A percentile compares a stretch with the other conserved stretches of the same genome.
Evolutionary conservation across 2,888 invertebrate species (phyloP).

Genomic region (Pocota personata): DNA sequence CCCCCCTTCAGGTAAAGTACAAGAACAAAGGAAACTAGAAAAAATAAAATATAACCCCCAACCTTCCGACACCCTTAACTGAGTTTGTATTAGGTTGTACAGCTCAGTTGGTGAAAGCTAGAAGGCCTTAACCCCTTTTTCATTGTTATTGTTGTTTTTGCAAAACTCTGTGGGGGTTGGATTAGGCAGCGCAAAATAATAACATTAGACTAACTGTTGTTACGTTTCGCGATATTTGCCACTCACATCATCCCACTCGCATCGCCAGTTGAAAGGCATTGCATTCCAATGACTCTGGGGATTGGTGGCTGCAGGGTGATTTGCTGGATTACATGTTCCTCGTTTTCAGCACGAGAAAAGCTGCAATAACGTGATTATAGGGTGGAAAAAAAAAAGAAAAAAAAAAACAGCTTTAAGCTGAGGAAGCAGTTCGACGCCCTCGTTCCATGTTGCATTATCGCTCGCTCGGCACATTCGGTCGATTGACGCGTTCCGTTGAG

Average conservation of each 20-base stretch:
- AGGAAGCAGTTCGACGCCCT: constrained; percentile 64
- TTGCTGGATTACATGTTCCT: constrained; percentile 46
- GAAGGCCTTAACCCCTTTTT: constrained; percentile 63
- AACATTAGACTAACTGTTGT: constrained; percentile 41
- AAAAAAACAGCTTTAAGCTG: constrained; percentile 54
- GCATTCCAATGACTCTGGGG: constrained; percentile 32
- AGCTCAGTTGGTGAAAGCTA: constrained; percentile 15
- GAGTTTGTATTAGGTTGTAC: constrained; percentile 13
- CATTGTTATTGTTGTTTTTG: not conserved
- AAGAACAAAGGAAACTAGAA: not conserved
- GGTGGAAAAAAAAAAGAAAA: not conserved
- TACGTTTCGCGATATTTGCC: constrained; percentile 18
- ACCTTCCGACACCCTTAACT: constrained; percentile 24
- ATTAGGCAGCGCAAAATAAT: constrained; percentile 37
- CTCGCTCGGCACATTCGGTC: constrained; percentile 9
- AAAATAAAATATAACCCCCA: constrained; percentile 2
- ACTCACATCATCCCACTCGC: constrained; percentile 12
- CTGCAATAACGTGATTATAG: constrained; percentile 60
- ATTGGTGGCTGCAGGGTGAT: constrained; percentile 25
- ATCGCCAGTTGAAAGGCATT: not conserved
- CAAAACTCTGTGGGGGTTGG: not conserved
- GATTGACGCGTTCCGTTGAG: constrained; percentile 15
- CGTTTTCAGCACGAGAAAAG: constrained; percentile 33
- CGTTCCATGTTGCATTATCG: constrained; percentile 46
- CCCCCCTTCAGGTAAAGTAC: not conserved